Conservation (phyloP, 92 coral and sea anemone genomes). For the Porites divaricata region DNA sequence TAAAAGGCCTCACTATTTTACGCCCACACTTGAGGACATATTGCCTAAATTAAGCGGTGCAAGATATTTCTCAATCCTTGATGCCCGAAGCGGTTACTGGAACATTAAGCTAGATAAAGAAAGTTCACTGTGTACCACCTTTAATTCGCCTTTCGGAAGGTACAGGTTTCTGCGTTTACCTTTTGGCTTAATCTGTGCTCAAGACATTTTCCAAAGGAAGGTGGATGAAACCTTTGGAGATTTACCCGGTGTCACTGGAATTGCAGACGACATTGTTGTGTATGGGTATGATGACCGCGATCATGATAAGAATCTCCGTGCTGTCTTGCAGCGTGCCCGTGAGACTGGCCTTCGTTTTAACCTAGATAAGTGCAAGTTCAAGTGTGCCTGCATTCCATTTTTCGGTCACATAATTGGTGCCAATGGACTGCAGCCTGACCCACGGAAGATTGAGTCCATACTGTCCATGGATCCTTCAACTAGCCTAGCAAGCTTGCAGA, state of each 20-base stretch:
- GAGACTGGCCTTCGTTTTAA: slow-evolving; percentile 45
- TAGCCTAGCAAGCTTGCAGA: slow-evolving; percentile 41
- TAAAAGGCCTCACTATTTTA: slow-evolving; percentile 68
- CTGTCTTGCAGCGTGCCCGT: slow-evolving; percentile 57
- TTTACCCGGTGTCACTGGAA: slow-evolving; percentile 70
- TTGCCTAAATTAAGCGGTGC: slow-evolving; percentile 71
- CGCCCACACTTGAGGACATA: slow-evolving; percentile 78
- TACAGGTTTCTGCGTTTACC: slow-evolving; percentile 63
- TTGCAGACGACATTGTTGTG: slow-evolving; percentile 71
- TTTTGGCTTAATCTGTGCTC: slow-evolving; percentile 69
- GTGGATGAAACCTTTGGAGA: slow-evolving; percentile 75
- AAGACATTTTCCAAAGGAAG: slow-evolving; percentile 70
- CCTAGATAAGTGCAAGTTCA: slow-evolving; percentile 44
- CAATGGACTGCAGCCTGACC: slow-evolving; percentile 66
- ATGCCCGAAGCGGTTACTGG: slow-evolving; percentile 82
- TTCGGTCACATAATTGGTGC: slow-evolving; percentile 69
- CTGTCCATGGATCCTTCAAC: slow-evolving; percentile 70
- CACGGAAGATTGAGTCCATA: slow-evolving; percentile 65
- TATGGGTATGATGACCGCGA: slow-evolving; percentile 51
- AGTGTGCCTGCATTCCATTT: slow-evolving; percentile 38
- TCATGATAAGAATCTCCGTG: slow-evolving; percentile 65
- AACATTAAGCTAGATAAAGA: slow-evolving; percentile 62
- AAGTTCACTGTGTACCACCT: slow-evolving; percentile 55
- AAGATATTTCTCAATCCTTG: slow-evolving; percentile 62
- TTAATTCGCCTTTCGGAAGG: slow-evolving; percentile 72